These are phyloP conservation scores for cattle (Bos taurus) DNA, from an alignment of 2,113 vertebrate species.

Conservation along the genomic window DNA sequence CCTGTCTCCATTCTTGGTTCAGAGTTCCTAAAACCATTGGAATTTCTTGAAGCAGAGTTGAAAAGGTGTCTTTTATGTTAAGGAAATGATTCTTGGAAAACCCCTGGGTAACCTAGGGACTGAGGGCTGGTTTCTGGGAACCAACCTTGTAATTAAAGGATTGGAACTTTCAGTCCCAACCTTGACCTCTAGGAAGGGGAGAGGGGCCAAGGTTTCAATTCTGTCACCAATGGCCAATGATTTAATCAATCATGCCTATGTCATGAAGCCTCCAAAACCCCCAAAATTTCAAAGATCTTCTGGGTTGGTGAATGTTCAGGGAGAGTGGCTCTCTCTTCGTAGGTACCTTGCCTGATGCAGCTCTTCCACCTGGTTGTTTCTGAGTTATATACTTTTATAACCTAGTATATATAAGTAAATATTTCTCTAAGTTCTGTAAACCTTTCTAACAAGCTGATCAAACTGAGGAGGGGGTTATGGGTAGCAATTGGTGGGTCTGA, in stretches of 20 bases:
- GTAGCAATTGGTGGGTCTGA: not conserved
- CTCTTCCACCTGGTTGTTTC: not conserved
- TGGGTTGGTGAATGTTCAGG: not conserved
- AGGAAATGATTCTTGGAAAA: not conserved
- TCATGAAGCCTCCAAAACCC: too few relatives aligned
- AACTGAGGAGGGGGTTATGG: not conserved
- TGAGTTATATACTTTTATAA: not conserved
- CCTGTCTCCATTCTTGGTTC: not conserved
- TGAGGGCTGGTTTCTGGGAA: not conserved
- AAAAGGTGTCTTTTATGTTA: not conserved
- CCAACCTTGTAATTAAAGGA: not conserved
- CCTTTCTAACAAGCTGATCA: too few relatives aligned
- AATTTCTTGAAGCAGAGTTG: not conserved
- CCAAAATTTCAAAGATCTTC: not conserved
- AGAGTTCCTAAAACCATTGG: not conserved
- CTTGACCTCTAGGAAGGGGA: not conserved
- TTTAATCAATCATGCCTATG: not conserved
- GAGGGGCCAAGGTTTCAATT: not conserved
- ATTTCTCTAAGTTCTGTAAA: not conserved
- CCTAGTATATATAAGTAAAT: not conserved
- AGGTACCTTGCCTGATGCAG: not conserved
- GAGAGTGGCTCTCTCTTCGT: not conserved
- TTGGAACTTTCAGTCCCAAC: not conserved
- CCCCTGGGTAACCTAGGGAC: not conserved
- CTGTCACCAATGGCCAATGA: not conserved